phyloP scores from a whole-genome alignment of 2,888 invertebrate genomes.

The Lithodes maja region DNA sequence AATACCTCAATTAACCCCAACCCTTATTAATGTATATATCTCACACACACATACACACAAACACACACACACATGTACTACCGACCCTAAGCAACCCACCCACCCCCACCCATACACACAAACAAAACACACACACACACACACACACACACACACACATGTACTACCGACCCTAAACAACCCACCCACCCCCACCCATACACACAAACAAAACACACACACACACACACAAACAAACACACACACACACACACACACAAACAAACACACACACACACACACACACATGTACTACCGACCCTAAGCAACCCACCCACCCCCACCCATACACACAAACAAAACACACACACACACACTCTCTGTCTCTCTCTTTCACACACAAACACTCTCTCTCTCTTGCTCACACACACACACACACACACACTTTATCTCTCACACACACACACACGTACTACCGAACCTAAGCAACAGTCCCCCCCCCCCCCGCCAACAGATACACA shows the following conservation, averaged over 20 bases:
- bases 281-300: background rate
- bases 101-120: background rate
- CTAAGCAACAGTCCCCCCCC: too few relatives aligned
- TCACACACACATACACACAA: background rate
- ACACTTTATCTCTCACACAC: too few relatives aligned
- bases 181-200: background rate
- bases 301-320: background rate
- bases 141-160: background rate
- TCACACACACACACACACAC: slow-evolving; percentile 21
- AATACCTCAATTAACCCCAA: too few relatives aligned
- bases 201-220: background rate
- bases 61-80: background rate
- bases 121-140: background rate
- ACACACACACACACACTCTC: slow-evolving; percentile 25
- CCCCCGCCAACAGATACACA: too few relatives aligned
- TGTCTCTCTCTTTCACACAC: too few relatives aligned
- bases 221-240: background rate
- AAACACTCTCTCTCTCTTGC: background rate
- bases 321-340: slow-evolving; percentile 9
- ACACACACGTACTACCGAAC: too few relatives aligned
- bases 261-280: slow-evolving; percentile 6
- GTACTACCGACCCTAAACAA: background rate
- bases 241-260: slow-evolving; percentile 6
- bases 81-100: background rate
- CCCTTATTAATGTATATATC: background rate